Evolutionary conservation across 1,140 invertebrate genomes (phyloP), one percentile per base, ranked within the genome.

Genomic region (Odontomachus brunneus): DNA sequence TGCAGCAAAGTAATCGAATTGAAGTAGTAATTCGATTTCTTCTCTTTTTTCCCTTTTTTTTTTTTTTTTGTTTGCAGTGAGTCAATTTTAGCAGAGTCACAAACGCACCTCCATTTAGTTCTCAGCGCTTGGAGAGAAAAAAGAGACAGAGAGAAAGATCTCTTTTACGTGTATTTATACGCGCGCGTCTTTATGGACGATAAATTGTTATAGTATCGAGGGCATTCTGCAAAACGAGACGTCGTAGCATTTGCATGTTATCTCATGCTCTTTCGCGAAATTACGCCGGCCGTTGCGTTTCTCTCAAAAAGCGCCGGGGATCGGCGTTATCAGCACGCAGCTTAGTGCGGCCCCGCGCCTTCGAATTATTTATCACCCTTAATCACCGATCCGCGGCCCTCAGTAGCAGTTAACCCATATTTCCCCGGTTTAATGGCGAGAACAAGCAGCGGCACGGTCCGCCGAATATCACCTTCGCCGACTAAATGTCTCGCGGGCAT

Each of bases 361-460:
- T n/a, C 49, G 62, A 78, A 76, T 83, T 83, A 83, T 83, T 83
- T 83, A 83, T 83, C 67, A 38, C 38, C 38, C 59, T 80, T 78
- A 83, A 83, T 83, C 63, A 80, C 73, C 44, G 73, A 78, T 83
- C 73, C 33, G 82, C 51, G 75, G 44, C 24, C 49, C 22, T 59
- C 9, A 73, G 63, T 24, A 63, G 69, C 38, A 80, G 74, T 83
- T 83, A 83, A 80, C 82, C 74, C 82, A 65, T 67, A 57, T 78
- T 83, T 63, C 69, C 26, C 44, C 17, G 44, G 62, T 53, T 76
- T 83, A 83, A 83, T 83, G 33, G 51, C 63, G 74, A 59, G 71
- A 78, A 66, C 65, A 83, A 83, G 80, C 60, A 66, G 73, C 55
- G 38, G 48, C 51, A 19, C 63, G 19, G 17, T 51, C 17, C 12